Evolutionary conservation across 1,140 invertebrate species (phyloP), one percentile per base, ranked within the genome.

Genomic region (Zaprionus davidi): DNA sequence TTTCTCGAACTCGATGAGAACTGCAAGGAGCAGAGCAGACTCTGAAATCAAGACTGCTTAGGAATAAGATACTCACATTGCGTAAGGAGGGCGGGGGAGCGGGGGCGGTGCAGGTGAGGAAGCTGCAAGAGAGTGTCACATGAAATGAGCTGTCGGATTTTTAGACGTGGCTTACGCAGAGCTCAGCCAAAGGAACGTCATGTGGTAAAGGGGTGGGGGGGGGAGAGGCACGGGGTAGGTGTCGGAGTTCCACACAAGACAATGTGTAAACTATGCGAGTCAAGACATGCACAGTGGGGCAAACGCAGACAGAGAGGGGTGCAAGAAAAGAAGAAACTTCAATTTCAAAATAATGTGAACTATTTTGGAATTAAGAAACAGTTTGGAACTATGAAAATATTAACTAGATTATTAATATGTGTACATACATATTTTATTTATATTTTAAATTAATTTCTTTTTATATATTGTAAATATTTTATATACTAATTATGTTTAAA

Each of bases 111-210:
- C 15, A n/a, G 53, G 53, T 24, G 24, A 2, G 13, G n/a, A 5
- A n/a, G 17, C 82, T 82, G 65, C 51, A 79, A 65, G 78, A 68
- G 78, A 87, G 79, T 86, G 83, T 87, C 82, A 80, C 63, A 65
- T 59, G 64, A 85, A 86, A 87, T 86, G 80, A 86, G 83, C 83
- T 86, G 83, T 86, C 86, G 79, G 63, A 79, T 86, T 77, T 82
- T 86, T 87, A 82, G 82, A 87, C 83, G 69, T 81, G 83, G 76
- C 82, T 86, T 82, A 82, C 69, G 72, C 60, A 73, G 64, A 74
- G 83, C 79, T 82, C 68, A 67, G 71, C 71, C 65, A 68, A 57
- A 56, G 63, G 78, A 82, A 77, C 64, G 58, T 58, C 56, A 38
- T 28, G 28, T 31, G 17, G 55, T 11, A 49, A 3, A 5, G 20